Evolutionary conservation across 2,797 vertebrate genomes (phyloP).

Genomic region (Crocidura indochinensis): DNA sequence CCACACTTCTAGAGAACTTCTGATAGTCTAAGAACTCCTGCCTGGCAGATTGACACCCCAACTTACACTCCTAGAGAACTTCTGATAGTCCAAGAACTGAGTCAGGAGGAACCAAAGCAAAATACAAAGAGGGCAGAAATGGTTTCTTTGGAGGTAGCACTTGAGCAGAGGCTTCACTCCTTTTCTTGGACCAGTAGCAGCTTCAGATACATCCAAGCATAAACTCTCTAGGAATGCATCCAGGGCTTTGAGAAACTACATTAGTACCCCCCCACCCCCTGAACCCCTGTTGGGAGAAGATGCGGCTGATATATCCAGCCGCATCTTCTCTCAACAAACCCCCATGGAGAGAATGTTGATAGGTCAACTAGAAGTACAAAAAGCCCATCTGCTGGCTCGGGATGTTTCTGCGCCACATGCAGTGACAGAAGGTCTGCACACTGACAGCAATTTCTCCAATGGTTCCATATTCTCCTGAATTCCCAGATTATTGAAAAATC

Average conservation of each 20-base stretch:
- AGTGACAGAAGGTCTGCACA: not conserved
- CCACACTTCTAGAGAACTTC: not conserved
- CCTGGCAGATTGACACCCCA: not conserved
- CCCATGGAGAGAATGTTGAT: constrained; percentile 71
- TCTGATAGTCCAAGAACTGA: not conserved
- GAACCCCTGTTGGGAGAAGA: too few species aligned
- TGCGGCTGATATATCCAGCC: too few species aligned
- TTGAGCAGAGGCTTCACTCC: constrained; percentile 28
- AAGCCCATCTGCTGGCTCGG: constrained; percentile 78
- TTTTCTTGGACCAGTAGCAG: constrained; percentile 52
- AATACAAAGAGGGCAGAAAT: not conserved
- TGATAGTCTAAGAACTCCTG: too few species aligned
- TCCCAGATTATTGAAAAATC: not conserved
- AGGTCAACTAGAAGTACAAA: constrained; percentile 71
- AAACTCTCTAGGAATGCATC: constrained; percentile 74
- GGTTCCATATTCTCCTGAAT: not conserved
- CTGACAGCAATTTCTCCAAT: not conserved
- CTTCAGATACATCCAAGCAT: constrained; percentile 44
- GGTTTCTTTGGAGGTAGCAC: not conserved
- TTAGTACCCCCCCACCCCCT: constrained; percentile 56
- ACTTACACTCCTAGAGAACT: not conserved
- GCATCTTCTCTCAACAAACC: too few species aligned
- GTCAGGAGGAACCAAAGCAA: not conserved
- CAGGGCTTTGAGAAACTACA: constrained; percentile 74
- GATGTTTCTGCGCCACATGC: constrained; percentile 63